Conservation (phyloP, 2,113 vertebrate genomes). For the Galemys pyrenaicus region DNA sequence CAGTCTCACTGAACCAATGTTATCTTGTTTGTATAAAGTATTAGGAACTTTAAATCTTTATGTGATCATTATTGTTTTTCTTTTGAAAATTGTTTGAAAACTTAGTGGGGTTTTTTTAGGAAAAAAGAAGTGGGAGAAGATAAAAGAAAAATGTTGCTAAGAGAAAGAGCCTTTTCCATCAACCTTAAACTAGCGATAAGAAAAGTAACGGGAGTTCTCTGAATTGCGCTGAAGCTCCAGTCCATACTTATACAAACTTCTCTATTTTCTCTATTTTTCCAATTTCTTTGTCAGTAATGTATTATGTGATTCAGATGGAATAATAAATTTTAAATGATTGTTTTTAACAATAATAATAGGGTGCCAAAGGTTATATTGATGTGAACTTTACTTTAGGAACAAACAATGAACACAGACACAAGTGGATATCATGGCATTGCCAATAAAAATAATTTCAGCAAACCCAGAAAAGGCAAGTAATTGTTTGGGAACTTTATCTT, state of each 20-base stretch:
- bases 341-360: neutral
- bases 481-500: neutral
- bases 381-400: constrained; percentile 28
- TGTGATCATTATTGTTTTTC: neutral
- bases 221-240: neutral
- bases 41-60: neutral
- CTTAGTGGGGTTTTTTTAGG: neutral
- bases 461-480: constrained; percentile 22
- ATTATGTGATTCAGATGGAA: neutral
- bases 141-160: neutral
- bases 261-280: no score
- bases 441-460: constrained; percentile 57
- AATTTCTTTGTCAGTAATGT: neutral
- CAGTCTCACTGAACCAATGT: neutral
- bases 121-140: neutral
- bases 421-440: neutral
- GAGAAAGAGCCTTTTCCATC: neutral
- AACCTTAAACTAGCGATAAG: neutral
- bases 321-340: constrained; percentile 7
- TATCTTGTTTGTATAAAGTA: neutral
- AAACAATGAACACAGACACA: constrained; percentile 16
- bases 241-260: neutral
- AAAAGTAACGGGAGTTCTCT: neutral
- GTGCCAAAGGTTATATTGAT: neutral
- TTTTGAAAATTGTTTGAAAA: neutral